Percentiles rank a stretch among this genome's conserved stretches.
These are phyloP conservation scores for Galago senegalensis DNA, from an alignment of 2,797 vertebrate species.

Conservation along the genomic window DNA sequence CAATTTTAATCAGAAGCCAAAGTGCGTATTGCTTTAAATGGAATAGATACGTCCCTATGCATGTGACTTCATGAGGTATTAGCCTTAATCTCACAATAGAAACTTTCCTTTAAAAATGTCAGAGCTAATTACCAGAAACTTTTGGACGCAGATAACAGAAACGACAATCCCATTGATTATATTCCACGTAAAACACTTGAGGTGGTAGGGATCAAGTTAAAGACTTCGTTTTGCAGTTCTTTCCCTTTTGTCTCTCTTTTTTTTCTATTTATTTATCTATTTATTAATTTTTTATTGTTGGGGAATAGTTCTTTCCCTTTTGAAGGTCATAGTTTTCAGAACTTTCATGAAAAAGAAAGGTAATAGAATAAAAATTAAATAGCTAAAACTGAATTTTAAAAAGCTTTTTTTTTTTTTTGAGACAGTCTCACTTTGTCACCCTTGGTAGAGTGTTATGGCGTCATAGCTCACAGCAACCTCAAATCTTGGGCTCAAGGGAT, in stretches of 20 bases:
- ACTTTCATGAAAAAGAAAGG: slow-evolving; percentile 63
- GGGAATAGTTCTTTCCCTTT: neutral
- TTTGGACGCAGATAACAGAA: slow-evolving; percentile 51
- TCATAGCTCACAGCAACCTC: no score
- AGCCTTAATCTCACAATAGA: slow-evolving; percentile 56
- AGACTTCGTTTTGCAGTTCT: neutral
- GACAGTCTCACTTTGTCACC: no score
- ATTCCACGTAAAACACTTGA: slow-evolving; percentile 30
- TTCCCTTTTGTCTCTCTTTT: neutral
- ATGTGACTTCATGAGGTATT: neutral
- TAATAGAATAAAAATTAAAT: slow-evolving; percentile 61
- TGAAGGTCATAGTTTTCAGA: slow-evolving; percentile 78
- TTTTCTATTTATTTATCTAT: no score
- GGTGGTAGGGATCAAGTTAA: slow-evolving; percentile 10
- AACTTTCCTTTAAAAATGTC: slow-evolving; percentile 40
- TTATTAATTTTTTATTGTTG: no score
- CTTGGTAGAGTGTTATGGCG: no score
- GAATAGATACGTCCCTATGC: neutral
- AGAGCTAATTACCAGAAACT: slow-evolving; percentile 33
- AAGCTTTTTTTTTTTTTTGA: no score
- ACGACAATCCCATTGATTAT: neutral
- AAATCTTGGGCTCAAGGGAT: no score
- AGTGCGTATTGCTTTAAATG: slow-evolving; percentile 16
- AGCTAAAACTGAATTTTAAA: slow-evolving; percentile 43
- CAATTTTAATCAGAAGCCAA: slow-evolving; percentile 54